phyloP scores from a whole-genome alignment of 2,797 vertebrate genomes.

The Etheostoma perlongum region DNA sequence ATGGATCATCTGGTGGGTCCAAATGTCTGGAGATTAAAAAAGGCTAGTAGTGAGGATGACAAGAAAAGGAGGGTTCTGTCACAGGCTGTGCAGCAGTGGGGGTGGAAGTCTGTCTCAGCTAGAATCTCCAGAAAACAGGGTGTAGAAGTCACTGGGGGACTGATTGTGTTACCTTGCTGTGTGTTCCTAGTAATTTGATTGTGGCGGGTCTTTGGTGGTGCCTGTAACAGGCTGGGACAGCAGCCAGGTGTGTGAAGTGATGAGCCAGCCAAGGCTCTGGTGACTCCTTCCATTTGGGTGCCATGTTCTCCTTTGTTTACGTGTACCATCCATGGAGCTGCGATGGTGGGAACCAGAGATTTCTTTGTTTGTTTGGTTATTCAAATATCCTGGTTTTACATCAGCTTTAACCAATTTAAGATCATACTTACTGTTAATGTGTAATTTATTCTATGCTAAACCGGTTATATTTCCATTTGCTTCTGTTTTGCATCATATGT shows the following conservation, averaged over 20 bases:
- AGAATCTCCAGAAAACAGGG: conserved; percentile 50
- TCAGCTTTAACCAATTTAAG: neutral
- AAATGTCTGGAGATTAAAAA: conserved; percentile 20
- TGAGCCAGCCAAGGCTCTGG: conserved; percentile 60
- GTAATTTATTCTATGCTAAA: neutral
- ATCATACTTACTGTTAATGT: neutral
- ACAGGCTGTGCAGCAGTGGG: conserved; percentile 50
- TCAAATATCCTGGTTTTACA: neutral
- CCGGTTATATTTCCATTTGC: neutral
- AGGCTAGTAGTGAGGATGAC: conserved; percentile 1
- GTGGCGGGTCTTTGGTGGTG: conserved; percentile 58
- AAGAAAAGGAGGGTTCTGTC: conserved; percentile 31
- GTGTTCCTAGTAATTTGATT: conserved; percentile 71
- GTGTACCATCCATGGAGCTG: neutral
- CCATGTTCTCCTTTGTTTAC: conserved; percentile 30
- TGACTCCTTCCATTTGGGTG: conserved; percentile 46
- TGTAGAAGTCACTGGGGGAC: conserved; percentile 52
- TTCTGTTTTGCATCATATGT: neutral
- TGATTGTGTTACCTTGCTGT: conserved; percentile 67
- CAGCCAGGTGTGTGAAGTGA: conserved; percentile 68
- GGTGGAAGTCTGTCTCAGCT: conserved; percentile 36
- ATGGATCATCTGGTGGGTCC: conserved; percentile 9
- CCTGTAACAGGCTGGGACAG: conserved; percentile 65
- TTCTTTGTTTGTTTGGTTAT: conserved; percentile 8
- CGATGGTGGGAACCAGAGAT: neutral